Conservation (phyloP, 2,888 invertebrate species). For the Sphaeridia pumilis region DNA sequence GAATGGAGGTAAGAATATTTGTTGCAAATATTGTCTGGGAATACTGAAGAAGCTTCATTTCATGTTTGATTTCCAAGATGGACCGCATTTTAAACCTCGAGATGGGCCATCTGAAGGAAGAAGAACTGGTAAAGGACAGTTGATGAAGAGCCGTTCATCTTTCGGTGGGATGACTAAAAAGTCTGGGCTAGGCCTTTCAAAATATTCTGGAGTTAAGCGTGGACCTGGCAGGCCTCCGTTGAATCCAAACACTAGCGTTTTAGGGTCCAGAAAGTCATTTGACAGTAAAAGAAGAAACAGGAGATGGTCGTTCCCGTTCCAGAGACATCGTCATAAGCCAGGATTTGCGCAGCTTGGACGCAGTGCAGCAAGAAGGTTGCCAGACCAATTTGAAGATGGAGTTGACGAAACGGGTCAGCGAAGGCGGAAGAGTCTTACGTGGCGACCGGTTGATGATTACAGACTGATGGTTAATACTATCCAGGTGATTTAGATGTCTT, state of each 20-base stretch:
- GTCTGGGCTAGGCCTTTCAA: background rate
- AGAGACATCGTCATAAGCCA: background rate
- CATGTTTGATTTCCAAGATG: too few species aligned
- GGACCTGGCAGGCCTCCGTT: background rate
- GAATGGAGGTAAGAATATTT: too few species aligned
- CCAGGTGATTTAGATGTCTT: too few species aligned
- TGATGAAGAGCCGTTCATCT: slow-evolving; percentile 3
- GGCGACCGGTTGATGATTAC: slow-evolving; percentile 96
- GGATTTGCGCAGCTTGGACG: too few species aligned
- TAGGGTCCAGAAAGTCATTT: background rate
- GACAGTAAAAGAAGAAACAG: background rate
- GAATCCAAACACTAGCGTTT: background rate
- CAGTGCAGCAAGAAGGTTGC: too few species aligned
- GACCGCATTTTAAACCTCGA: too few species aligned
- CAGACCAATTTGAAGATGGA: background rate
- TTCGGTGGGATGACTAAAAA: slow-evolving; percentile 7
- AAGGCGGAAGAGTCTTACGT: slow-evolving; percentile 40
- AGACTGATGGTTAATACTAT: slow-evolving; percentile 85
- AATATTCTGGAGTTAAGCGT: background rate
- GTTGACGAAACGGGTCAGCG: slow-evolving; percentile 11
- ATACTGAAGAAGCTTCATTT: too few species aligned
- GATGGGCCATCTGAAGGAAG: too few species aligned
- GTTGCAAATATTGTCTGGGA: too few species aligned
- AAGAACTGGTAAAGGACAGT: background rate
- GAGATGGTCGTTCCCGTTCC: background rate